Conservation (phyloP, 2,888 invertebrate genomes). For the Torymus aiolomorphi region DNA sequence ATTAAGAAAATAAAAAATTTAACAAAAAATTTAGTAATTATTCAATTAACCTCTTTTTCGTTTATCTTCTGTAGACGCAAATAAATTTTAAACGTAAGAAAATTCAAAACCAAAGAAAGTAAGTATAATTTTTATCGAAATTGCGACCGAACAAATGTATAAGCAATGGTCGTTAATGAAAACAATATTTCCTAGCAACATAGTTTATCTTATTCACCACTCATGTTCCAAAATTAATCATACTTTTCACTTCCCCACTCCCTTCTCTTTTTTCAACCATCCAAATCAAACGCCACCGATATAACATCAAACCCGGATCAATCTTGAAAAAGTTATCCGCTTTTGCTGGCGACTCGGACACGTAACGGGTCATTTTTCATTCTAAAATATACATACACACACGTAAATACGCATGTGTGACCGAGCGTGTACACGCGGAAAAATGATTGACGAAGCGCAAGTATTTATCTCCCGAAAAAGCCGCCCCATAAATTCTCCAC, state of each 20-base stretch:
- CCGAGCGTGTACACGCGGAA: background rate
- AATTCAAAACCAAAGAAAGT: too few relatives aligned
- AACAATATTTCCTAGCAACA: too few relatives aligned
- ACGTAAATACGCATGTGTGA: background rate
- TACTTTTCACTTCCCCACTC: background rate
- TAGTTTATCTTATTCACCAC: too few relatives aligned
- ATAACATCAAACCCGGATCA: conserved; percentile 16
- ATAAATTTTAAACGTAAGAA: too few relatives aligned
- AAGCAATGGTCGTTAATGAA: too few relatives aligned
- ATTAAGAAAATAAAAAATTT: too few relatives aligned
- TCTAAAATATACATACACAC: conserved; percentile 22
- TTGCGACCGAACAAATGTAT: too few relatives aligned
- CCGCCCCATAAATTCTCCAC: background rate
- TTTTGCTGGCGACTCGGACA: background rate
- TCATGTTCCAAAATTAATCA: conserved; percentile 6
- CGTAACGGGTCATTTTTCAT: conserved; percentile 34
- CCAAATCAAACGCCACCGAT: background rate
- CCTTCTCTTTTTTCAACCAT: too few relatives aligned
- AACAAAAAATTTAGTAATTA: too few relatives aligned
- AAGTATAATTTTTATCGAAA: too few relatives aligned
- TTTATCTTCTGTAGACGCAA: too few relatives aligned
- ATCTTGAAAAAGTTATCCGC: conserved; percentile 40
- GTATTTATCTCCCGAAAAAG: conserved; percentile 25
- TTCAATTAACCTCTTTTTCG: too few relatives aligned
- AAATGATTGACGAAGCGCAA: conserved; percentile 37